Base-by-base conservation (phyloP, 2,797 vertebrate genomes). In the Rallus crepitans region DNA sequence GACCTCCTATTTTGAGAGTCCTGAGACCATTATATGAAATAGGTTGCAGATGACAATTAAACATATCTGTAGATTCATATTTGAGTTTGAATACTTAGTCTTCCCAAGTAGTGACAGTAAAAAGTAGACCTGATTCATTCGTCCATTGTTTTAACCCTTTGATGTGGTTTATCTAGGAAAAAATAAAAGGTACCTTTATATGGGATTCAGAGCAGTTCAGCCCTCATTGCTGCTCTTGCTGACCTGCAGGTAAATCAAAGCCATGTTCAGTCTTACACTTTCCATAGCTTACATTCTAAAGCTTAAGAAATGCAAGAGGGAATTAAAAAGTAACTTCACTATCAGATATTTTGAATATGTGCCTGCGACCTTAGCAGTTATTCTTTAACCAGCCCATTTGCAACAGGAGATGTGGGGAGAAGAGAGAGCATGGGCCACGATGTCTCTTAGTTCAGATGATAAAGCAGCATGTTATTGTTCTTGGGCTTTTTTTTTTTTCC, bases 261-360 rank as follows among this genome's bases (percentile, higher is more conserved):
- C 37, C 31, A 1, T 57, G 78, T 70, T 79, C 60, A 70, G 37
- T 79, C 76, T 82, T 94, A 86, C 27, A 31, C 12, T 40, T 95
- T 40, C 89, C 42, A 21, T 14, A 89, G 53, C 30, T 89, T 5
- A 2, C 4, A 7, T 82, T 89, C 78, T 93, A 61, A 87, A 86
- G 40, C 66, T 84, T 92, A 50, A 57, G 64, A 50, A 16, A 16
- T 60, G 37, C 39, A 73, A 65, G 25, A 35, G 65, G 65, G 87
- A 82, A 94, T 96, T 94, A 94, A 96, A 90, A 59, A 87, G 71
- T 84, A 93, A 93, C 91, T 94, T 91, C 6, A 40, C 83, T 88
- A 80, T 85, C 30, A 84, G 61, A 56, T 89, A 52, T 14, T 33
- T 89, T 71, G 70, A 82, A 90, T 95, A 77, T 0, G 1, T 81